phyloP scores from a whole-genome alignment of 2,888 invertebrate species.

The Julus scanicus region DNA sequence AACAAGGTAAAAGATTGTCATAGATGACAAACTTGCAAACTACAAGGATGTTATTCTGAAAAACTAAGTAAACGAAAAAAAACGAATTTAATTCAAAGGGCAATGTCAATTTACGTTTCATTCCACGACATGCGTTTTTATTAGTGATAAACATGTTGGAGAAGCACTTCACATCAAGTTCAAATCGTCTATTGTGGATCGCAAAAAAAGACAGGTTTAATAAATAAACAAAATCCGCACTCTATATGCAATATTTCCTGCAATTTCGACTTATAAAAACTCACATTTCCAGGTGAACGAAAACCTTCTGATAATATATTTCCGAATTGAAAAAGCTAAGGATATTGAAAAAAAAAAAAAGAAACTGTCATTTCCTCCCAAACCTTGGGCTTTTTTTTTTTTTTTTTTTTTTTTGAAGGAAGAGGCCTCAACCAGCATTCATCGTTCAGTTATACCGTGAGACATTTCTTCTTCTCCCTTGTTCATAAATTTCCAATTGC shows the following conservation, averaged over 20 bases:
- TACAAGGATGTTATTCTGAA: too few relatives aligned
- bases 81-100: neutral
- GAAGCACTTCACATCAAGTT: neutral
- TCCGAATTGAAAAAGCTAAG: constrained; percentile 14
- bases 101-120: neutral
- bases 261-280: constrained; percentile 11
- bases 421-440: constrained; percentile 20
- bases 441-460: constrained; percentile 15
- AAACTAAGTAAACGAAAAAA: too few relatives aligned
- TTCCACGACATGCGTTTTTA: neutral
- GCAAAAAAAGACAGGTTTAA: neutral
- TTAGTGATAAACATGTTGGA: neutral
- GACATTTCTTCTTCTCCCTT: constrained; percentile 33
- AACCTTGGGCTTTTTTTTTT: neutral
- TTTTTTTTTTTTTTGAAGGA: neutral
- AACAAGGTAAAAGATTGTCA: too few relatives aligned
- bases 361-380: neutral
- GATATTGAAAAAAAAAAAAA: neutral
- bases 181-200: neutral
- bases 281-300: constrained; percentile 33
- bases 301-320: neutral
- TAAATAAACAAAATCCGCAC: constrained; percentile 10
- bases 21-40: too few relatives aligned
- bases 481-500: constrained; percentile 33
- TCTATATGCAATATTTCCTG: neutral